Conservation (phyloP, 1,140 invertebrate species). For the Hyposmocoma kahamanoa region DNA sequence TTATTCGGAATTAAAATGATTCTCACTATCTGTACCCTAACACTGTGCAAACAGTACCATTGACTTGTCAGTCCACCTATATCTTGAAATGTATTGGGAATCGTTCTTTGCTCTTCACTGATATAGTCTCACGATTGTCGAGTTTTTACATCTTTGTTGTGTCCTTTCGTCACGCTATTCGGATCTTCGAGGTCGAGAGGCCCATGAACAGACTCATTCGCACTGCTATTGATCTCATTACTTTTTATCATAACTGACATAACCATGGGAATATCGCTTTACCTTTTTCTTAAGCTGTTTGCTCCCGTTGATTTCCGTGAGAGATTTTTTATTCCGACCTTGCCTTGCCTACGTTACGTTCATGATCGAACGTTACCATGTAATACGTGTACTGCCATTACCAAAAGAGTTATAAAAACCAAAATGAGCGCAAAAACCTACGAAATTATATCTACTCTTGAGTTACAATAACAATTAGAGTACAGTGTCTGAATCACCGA, state of each 20-base stretch:
- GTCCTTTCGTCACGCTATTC: constrained; percentile 31
- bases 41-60: no score
- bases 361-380: no score
- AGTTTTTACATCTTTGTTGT: constrained; percentile 21
- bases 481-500: constrained; percentile 44
- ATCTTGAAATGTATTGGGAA: no score
- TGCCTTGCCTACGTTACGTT: no score
- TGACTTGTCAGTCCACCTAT: no score
- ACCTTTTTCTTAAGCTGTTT: background rate
- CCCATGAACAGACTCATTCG: constrained; percentile 21
- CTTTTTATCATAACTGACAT: background rate
- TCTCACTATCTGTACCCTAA: no score
- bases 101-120: constrained; percentile 15
- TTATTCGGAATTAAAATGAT: no score
- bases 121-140: constrained; percentile 17
- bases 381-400: no score
- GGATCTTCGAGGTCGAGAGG: constrained; percentile 30
- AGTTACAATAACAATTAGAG: constrained; percentile 44
- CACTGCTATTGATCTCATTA: constrained; percentile 6
- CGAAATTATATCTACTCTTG: no score
- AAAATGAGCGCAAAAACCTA: constrained; percentile 20
- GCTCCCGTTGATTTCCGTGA: constrained; percentile 1
- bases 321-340: background rate
- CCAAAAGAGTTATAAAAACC: constrained; percentile 21
- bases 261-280: background rate